phyloP scores from a whole-genome alignment of 2,888 invertebrate genomes.

The Baccha elongata region DNA sequence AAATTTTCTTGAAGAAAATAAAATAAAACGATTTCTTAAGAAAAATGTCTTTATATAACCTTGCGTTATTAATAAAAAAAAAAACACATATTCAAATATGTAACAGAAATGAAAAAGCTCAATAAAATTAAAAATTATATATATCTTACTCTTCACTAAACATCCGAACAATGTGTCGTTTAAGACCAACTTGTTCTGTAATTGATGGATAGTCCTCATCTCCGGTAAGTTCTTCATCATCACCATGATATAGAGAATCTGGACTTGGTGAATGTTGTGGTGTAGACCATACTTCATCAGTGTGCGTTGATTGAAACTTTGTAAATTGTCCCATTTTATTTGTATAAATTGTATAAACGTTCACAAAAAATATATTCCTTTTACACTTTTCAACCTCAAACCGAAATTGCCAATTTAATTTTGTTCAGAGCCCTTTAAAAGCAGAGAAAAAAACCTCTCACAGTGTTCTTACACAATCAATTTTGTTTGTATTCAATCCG shows the following conservation, averaged over 20 bases:
- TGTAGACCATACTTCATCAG: slow-evolving; percentile 56
- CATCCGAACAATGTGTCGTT: slow-evolving; percentile 81
- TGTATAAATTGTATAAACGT: background rate
- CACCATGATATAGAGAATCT: slow-evolving; percentile 49
- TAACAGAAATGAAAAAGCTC: no score
- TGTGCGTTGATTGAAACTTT: slow-evolving; percentile 54
- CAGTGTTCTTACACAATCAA: slow-evolving; percentile 23
- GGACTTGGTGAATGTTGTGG: slow-evolving; percentile 19
- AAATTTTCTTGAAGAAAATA: no score
- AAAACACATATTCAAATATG: background rate
- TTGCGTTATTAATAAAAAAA: no score
- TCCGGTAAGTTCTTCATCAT: slow-evolving; percentile 14
- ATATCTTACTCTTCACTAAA: slow-evolving; percentile 82
- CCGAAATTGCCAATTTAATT: slow-evolving; percentile 2
- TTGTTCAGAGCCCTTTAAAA: background rate
- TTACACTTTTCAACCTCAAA: slow-evolving; percentile 1
- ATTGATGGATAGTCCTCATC: slow-evolving; percentile 75
- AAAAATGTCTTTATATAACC: no score
- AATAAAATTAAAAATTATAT: slow-evolving; percentile 11
- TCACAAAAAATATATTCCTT: background rate
- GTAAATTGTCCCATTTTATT: slow-evolving; percentile 64
- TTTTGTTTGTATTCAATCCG: background rate
- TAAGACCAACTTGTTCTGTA: slow-evolving; percentile 77
- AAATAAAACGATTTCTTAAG: no score
- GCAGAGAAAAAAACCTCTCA: background rate